These are phyloP conservation scores for Ypsolopha scabrella DNA, from an alignment of 2,888 invertebrate genomes.

Conservation along the genomic window DNA sequence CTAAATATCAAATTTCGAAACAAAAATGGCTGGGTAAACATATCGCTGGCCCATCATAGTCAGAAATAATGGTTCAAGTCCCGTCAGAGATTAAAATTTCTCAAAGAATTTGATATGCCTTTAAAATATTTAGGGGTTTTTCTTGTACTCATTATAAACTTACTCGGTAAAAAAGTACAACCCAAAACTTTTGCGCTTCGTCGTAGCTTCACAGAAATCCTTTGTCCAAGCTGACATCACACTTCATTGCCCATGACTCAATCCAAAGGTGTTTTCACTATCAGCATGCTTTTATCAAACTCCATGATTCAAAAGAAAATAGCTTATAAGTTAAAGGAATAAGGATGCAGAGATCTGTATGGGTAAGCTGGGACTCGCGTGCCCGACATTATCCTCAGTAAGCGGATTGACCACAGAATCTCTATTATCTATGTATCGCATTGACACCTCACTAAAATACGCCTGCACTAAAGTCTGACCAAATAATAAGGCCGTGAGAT, in stretches of 20 bases:
- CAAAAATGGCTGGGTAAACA: no score
- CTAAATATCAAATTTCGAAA: no score
- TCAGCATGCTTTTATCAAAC: no score
- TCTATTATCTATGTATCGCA: conserved; percentile 17
- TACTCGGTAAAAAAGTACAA: no score
- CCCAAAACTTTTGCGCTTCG: no score
- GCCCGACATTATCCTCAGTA: conserved; percentile 16
- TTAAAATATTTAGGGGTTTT: no score
- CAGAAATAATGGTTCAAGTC: no score
- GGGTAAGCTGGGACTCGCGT: neutral
- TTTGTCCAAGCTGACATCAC: conserved; percentile 5
- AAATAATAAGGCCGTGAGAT: neutral
- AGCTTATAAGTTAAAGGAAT: neutral
- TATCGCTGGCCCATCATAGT: no score
- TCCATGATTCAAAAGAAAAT: neutral
- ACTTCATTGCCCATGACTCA: conserved; percentile 6
- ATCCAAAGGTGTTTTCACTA: no score
- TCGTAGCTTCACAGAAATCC: neutral
- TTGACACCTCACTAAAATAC: conserved; percentile 19
- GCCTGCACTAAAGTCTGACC: neutral
- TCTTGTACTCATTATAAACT: no score
- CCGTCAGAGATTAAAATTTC: no score
- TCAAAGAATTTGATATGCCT: no score
- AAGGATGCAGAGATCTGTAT: neutral
- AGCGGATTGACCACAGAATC: conserved; percentile 25